Percentiles rank a stretch among this genome's conserved stretches.
Conservation (phyloP, 2,113 vertebrate genomes). For the Myodes glareolus region DNA sequence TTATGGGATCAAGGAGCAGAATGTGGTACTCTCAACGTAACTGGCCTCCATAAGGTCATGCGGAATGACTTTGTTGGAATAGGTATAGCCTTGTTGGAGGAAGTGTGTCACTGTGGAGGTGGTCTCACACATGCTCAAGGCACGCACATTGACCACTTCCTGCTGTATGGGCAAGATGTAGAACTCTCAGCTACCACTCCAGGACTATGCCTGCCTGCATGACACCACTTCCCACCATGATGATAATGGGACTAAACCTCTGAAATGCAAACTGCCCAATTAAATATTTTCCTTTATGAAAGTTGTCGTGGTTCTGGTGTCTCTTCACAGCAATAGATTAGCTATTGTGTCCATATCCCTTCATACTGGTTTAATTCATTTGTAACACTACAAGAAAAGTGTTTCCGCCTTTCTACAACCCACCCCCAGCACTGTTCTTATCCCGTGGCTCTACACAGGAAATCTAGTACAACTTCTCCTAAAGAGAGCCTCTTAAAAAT, state of each 20-base stretch:
- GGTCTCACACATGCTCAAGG: background rate
- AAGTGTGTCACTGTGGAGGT: background rate
- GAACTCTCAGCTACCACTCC: background rate
- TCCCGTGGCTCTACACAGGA: background rate
- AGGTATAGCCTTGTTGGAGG: background rate
- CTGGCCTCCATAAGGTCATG: background rate
- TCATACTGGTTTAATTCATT: constrained; percentile 1
- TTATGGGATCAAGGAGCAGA: background rate
- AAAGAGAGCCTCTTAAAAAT: background rate
- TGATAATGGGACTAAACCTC: background rate
- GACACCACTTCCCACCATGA: background rate
- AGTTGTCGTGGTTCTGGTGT: no score
- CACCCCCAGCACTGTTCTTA: background rate
- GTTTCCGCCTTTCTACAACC: constrained; percentile 1
- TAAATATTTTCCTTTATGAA: background rate
- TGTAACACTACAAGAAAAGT: background rate
- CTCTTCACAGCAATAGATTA: background rate
- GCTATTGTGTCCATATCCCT: background rate
- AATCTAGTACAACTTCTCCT: background rate
- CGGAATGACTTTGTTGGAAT: background rate
- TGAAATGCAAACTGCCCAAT: background rate
- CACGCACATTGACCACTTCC: background rate
- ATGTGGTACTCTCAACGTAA: background rate
- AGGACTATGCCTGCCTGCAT: background rate
- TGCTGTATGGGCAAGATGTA: background rate